Conservation (phyloP, 2,113 vertebrate genomes). For the Plestiodon gilberti region DNA sequence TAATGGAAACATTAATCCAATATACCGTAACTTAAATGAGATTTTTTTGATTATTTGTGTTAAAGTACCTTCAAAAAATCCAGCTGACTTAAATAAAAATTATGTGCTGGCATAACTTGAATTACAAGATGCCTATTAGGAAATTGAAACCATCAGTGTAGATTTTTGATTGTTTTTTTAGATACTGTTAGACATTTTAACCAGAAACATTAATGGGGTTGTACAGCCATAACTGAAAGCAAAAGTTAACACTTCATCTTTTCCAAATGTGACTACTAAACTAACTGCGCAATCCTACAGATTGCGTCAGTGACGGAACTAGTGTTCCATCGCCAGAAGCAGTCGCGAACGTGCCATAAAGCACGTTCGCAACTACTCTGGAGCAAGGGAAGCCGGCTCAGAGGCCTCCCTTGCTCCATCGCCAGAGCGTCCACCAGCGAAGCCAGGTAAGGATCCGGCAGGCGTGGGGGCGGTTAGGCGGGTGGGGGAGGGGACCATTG, state of each 20-base stretch:
- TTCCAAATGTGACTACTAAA: constrained; percentile 9
- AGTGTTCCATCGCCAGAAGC: too few relatives aligned
- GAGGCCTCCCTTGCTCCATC: too few relatives aligned
- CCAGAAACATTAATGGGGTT: not conserved
- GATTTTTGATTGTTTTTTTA: constrained; percentile 2
- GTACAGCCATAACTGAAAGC: not conserved
- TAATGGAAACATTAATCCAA: not conserved
- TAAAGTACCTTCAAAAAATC: not conserved
- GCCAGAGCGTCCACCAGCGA: too few relatives aligned
- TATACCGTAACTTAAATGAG: not conserved
- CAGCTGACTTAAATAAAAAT: constrained; percentile 3
- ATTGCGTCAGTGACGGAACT: too few relatives aligned
- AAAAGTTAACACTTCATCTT: constrained; percentile 8
- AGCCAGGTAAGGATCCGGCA: too few relatives aligned
- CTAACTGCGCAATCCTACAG: too few relatives aligned
- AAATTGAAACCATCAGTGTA: constrained; percentile 6
- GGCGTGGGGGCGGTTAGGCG: too few relatives aligned
- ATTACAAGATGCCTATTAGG: not conserved
- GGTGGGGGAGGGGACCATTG: too few relatives aligned
- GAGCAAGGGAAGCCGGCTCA: too few relatives aligned
- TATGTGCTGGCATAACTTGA: constrained; percentile 12
- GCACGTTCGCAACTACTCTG: too few relatives aligned
- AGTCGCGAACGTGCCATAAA: too few relatives aligned
- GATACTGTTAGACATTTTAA: constrained; percentile 8
- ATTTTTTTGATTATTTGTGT: not conserved